Evolutionary conservation across 2,797 vertebrate genomes (phyloP), one percentile per base, ranked within the genome.

Genomic region (Enteromius radiatus): DNA sequence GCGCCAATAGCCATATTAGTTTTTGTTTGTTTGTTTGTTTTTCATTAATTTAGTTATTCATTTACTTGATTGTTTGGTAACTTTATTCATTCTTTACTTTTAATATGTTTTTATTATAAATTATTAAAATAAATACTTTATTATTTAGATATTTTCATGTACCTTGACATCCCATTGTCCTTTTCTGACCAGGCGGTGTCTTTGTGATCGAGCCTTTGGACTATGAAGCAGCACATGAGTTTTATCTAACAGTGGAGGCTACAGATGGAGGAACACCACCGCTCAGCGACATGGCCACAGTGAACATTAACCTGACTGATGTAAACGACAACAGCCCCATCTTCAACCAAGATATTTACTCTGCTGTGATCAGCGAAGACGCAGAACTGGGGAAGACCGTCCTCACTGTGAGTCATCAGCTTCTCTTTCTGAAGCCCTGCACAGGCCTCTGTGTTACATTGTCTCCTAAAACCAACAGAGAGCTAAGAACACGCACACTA

Each of bases 231-330:
- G 95, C 96, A 81, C 97, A 94, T 28, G 97, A 97, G 64, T 99
- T 98, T 91, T 99, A 98, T 91, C 93, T 99, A 86, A 99, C 97
- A 0, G 89, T 99, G 11, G 97, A 99, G 90, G 98, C 98, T 68
- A 96, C 95, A 6, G 98, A 99, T 49, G 97, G 97, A 15, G 98
- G 98, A 81, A 95, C 96, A 0, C 97, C 98, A 1, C 95, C 97
- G 0, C 90, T 99, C 61, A 99, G 96, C 41, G 98, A 99, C 84
- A 95, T 98, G 82, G 96, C 97, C 8, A 96, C 97, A 0, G 96
- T 99, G 85, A 98, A 94, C 92, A 94, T 99, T 88, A 99, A 99
- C 43, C 92, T 99, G 82, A 99, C 98, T 0, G 98, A 99, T 73
- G 93, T 98, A 88, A 99, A 99, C 1, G 98, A 99, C 91, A 98